Base-by-base conservation (phyloP, 37 sponge, comb jelly and placozoan genomes). In the Ephydatia muelleri region DNA sequence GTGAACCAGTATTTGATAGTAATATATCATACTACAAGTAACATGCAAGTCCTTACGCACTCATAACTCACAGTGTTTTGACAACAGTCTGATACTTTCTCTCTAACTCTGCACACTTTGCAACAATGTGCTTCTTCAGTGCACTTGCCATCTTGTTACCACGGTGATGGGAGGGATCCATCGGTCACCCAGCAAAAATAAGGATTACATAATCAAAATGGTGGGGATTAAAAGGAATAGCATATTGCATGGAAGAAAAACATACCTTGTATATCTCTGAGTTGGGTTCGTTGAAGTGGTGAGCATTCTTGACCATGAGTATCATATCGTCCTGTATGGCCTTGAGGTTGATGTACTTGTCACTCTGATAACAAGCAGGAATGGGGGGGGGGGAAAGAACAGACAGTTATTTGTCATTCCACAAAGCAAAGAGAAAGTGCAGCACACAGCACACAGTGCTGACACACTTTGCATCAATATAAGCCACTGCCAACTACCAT, bases 251-350 rank as follows among this genome's bases (percentile, higher is more conserved):
- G 2, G 35, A 35, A n/a, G 40, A 19, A 76, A 39, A 2, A n/a
- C 26, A 27, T 29, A 70, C 78, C 82, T 86, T 86, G 83, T 86
- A 82, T 38, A 91, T 70, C 2, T 67, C 79, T 9, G 88, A 91
- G 47, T 83, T 83, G 0, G 91, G 87, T 49, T 86, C 87, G 33
- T 91, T 91, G 40, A 92, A 92, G 48, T 84, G 49, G 72, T 84
- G 85, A 4, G 92, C 92, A 81, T 92, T 92, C 85, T 92, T 92
- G 37, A 92, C 67, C 88, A 92, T 84, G 0, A 92, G 75, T 14
- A 88, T 49, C 72, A 92, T 66, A 68, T 92, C 92, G 6, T 83
- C 89, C 33, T 86, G 91, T 3, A 91, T 74, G n/a, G 36, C 83
- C 48, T 47, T 82, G 32, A 91, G 65, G 40, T 91, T 83, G 12